Evolutionary conservation across 2,888 invertebrate genomes (phyloP).

Genomic region (Malacosoma neustria): DNA sequence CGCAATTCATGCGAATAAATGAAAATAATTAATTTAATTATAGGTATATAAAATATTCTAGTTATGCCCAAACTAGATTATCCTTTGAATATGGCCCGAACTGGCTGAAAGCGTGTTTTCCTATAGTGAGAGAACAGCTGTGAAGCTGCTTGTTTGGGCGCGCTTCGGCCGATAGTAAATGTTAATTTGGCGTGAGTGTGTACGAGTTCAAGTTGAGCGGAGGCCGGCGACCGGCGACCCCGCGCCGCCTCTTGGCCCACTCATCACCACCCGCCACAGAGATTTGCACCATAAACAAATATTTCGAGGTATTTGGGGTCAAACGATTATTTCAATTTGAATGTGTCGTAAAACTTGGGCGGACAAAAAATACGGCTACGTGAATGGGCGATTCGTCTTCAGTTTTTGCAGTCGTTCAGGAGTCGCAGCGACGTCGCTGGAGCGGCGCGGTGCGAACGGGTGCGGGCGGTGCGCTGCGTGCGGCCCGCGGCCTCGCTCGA

Average conservation of each 20-base stretch:
- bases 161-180: constrained; percentile 9
- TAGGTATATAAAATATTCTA: too few relatives aligned
- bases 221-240: not conserved
- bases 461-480: constrained; percentile 6
- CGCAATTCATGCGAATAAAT: too few relatives aligned
- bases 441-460: constrained; percentile 12
- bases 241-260: not conserved
- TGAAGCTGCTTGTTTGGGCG: not conserved
- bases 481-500: constrained; percentile 7
- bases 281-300: too few relatives aligned
- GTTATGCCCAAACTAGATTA: too few relatives aligned
- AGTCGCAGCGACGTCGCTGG: constrained; percentile 13
- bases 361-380: constrained; percentile 18
- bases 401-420: too few relatives aligned
- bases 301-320: too few relatives aligned
- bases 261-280: not conserved
- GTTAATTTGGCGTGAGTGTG: constrained; percentile 21
- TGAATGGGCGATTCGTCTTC: too few relatives aligned
- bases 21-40: too few relatives aligned
- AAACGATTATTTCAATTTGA: not conserved
- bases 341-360: not conserved
- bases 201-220: constrained; percentile 2
- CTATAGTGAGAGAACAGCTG: not conserved
- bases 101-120: not conserved
- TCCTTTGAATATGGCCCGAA: too few relatives aligned